Conservation (phyloP, 2,113 vertebrate genomes). For the Rhynchomys soricoides region DNA sequence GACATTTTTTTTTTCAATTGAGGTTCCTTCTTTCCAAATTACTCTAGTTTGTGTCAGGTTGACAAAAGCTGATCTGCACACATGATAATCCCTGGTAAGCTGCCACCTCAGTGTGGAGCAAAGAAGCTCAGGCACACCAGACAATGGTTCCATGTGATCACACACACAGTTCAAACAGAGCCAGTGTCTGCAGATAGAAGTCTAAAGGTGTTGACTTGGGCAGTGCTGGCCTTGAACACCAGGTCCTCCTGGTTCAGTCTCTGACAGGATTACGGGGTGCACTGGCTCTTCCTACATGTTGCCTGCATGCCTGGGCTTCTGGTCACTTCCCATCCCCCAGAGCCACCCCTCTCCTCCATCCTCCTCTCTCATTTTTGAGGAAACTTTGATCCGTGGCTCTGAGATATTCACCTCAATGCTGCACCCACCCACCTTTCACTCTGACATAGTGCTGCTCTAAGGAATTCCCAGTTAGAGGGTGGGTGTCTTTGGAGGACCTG, state of each 20-base stretch:
- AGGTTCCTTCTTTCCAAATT: background rate
- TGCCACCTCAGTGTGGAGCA: background rate
- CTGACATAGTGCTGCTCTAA: background rate
- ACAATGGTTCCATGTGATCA: background rate
- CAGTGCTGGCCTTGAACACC: background rate
- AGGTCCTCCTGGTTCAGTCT: background rate
- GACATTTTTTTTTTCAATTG: background rate
- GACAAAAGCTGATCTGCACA: background rate
- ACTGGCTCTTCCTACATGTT: background rate
- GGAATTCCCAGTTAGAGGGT: background rate
- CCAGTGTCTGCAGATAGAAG: background rate
- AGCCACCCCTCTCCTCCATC: background rate
- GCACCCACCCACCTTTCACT: background rate
- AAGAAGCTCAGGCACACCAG: background rate
- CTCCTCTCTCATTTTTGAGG: background rate
- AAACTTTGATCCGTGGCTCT: background rate
- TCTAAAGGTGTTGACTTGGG: background rate
- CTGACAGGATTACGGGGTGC: background rate
- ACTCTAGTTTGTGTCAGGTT: background rate
- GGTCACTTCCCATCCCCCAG: background rate
- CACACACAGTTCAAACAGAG: background rate
- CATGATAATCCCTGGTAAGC: background rate
- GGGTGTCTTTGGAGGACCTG: background rate
- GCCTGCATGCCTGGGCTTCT: background rate
- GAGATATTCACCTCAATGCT: background rate